Base-by-base conservation (phyloP, 2,888 invertebrate species). In the Tipula lateralis region DNA sequence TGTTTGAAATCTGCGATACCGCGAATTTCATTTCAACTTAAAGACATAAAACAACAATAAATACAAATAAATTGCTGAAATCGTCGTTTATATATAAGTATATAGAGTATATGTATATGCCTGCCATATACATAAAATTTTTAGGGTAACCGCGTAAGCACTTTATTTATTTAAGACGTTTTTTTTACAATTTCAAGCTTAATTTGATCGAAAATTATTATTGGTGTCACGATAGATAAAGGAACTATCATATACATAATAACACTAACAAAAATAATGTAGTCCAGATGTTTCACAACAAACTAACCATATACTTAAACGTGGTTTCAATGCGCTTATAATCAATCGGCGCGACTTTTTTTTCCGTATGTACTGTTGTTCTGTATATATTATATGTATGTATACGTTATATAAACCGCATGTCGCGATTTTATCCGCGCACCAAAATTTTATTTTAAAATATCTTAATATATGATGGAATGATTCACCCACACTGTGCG, bases 261-360 rank as follows among this genome's bases (percentile, higher is more conserved):
- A n/a, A n/a, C 2, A n/a, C 50, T 9, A 50, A 66, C 66, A 66
- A 19, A 66, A 6, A 50, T 24, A 66, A 66, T 24, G 19, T 66
- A 66, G 66, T 66, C 24, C 66, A 66, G 66, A 66, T 66, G 66
- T 66, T 66, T 66, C 66, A n/a, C n/a, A 66, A 44, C 44, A 44
- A n/a, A 44, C 44, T 32, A 12, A 66, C n/a, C 16, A 44, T 44
- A 16, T 24, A 66, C 24, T 19, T 66, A 66, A 24, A 66, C 12
- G 66, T 24, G 12, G 12, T 4, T 44, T 44, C 0, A 16, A 9
- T 66, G 66, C 66, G 24, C 24, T 24, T 66, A 7, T 66, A 66
- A 66, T 66, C 66, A 24, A 24, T 66, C 24, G 66, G 66, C 24
- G 66, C 24, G 24, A 44, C 44, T 19, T 44, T 36, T 36, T 36